Evolutionary conservation across 2,888 invertebrate species (phyloP), one percentile per base, ranked within the genome.

Genomic region (Morinoia aosen): DNA sequence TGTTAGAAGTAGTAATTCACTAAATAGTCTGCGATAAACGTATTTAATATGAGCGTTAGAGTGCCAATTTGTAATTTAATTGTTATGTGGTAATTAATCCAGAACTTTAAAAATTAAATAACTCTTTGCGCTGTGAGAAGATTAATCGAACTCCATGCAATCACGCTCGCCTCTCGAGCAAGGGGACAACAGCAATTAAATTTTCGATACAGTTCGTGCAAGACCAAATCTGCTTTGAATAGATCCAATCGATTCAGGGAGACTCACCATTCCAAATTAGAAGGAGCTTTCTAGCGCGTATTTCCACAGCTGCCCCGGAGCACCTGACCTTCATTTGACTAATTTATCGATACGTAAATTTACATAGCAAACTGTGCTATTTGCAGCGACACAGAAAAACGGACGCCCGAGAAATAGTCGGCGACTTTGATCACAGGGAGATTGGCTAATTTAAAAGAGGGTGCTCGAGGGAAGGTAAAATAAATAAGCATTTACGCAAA

Each of bases 271-370:
- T 90, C 48, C 40, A 90, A 90, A 90, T 90, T 90, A 90, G 48
- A 48, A 48, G 11, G 14, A 48, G 90, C 90, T 48, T 40, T 48
- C 48, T 90, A 14, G 90, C 48, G 90, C 90, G 40, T 16, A 90
- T 90, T 93, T 93, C 57, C n/a, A 57, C 93, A 93, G 56, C 57
- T 93, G 93, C 19, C 58, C n/a, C 93, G 56, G 25, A 93, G 93
- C 93, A 48, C 93, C 57, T 93, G 93, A 93, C 93, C 93, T 93
- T 93, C 93, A 93, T 93, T 93, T 93, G 56, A 48, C 33, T 93
- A 93, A 93, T 93, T 93, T 93, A 57, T 93, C 33, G 57, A 57
- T 57, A 11, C 33, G 16, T 57, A 33, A 93, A 93, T 93, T 93
- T 90, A 19, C 90, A 90, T 90, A 48, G 90, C 16, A 90, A 90